Base-by-base conservation (phyloP, 2,888 invertebrate genomes). In the Limnephilus marmoratus region DNA sequence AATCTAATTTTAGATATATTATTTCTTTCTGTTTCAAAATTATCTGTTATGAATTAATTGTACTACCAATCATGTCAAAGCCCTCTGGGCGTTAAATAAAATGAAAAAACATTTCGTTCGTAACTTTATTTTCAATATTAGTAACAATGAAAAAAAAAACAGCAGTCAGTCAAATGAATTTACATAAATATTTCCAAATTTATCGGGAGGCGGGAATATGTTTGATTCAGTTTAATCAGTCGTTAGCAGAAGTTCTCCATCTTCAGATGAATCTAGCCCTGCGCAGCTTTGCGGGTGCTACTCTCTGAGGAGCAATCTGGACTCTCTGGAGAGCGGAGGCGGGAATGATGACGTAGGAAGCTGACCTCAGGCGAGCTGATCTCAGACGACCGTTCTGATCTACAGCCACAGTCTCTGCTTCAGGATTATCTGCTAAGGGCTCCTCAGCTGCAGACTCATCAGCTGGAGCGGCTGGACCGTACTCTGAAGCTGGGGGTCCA, bases 331-430 rank as follows among this genome's bases (percentile, higher is more conserved):
- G 83, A 83, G 83, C 3, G 24, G 9, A 31, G 37, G 83, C 24
- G 83, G 68, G 68, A n/a, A 68, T 9, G 18, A 49, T 49, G 49
- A 49, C 49, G 49, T 49, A 49, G 49, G 49, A 49, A 49, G 49
- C 15, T 49, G 49, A 3, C 9, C 49, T 13, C 49, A 49, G 4
- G 49, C 49, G 49, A 15, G 49, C 49, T 29, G 86, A 86, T 49
- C 82, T 88, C 53, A 91, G 45, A 11, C 91, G 68, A 68, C 88
- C 91, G n/a, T 81, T 91, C 37, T 86, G 81, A 29, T 34, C 86
- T n/a, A 37, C 85, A 49, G 37, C 53, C 9, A 91, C 68, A 49
- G 49, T 49, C 15, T 49, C 49, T 49, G 49, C 49, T 49, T 49
- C 49, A 49, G 49, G 49, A 15, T 49, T 49, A 49, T 49, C 49